These are phyloP conservation scores for Elachura formosa DNA, from an alignment of 2,113 vertebrate genomes.

Conservation along the genomic window DNA sequence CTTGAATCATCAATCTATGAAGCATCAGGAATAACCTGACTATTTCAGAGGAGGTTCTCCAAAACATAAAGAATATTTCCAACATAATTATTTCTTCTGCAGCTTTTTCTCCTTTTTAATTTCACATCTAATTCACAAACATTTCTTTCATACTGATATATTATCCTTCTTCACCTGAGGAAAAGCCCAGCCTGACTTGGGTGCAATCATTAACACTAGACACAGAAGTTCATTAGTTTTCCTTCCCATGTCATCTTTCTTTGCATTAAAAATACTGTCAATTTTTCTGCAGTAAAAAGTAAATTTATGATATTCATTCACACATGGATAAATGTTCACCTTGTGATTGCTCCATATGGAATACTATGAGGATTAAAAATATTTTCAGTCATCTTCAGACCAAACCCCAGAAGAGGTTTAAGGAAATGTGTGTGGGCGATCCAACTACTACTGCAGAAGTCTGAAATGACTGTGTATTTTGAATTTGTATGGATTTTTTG, in stretches of 20 bases:
- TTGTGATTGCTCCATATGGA: neutral
- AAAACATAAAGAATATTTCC: neutral
- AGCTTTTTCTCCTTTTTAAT: neutral
- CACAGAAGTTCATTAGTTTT: neutral
- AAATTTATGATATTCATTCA: neutral
- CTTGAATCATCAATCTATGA: neutral
- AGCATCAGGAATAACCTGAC: neutral
- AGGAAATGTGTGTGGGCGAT: neutral
- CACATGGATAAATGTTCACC: neutral
- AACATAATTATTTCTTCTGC: neutral
- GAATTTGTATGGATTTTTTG: neutral
- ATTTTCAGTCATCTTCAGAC: neutral
- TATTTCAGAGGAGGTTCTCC: neutral
- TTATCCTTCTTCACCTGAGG: neutral
- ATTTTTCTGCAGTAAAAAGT: neutral
- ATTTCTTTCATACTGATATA: neutral
- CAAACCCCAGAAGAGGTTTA: neutral
- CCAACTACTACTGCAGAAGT: neutral
- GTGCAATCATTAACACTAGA: neutral
- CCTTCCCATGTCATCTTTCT: neutral
- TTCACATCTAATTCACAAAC: neutral
- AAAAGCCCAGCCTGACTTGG: neutral
- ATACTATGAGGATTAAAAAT: neutral
- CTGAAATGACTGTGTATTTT: neutral
- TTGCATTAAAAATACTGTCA: neutral